Evolutionary conservation across 2,797 vertebrate genomes (phyloP), one percentile per base, ranked within the genome.

Genomic region (Ceryle rudis): DNA sequence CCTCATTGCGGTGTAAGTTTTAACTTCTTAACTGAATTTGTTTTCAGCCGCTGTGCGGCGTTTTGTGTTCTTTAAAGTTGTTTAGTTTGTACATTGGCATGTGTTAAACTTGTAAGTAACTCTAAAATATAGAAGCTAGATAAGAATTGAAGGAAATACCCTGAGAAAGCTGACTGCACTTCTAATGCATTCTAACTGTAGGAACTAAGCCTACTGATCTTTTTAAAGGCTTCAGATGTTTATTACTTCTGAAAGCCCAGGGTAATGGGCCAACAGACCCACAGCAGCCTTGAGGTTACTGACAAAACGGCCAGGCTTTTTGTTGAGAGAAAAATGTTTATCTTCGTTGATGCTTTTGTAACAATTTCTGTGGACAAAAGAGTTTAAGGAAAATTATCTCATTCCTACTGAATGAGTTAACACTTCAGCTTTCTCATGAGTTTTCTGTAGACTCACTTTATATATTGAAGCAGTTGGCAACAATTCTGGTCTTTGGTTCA

Each of bases 1-100:
- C 11, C 33, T 91, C 65, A 31, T 1, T 52, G 18, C 47, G 42
- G 7, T 39, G 3, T 21, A 31, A 69, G 26, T 69, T 74, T 66
- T 74, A 2, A 15, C 23, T 55, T 92, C 1, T 11, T 55, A 78
- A 47, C 1, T 0, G 10, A 20, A 42, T 77, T 74, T 71, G 26
- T 6, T 65, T 74, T 78, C 49, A 86, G 33, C 25, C 0, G 0
- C 51, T 42, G 11, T 14, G 8, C 0, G 0, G 29, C 39, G 10
- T 69, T 86, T 37, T 66, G 22, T 35, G 5, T 42, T 88, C 54
- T 69, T 60, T 35, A 22, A 23, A 3, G 3, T 51, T 3, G 4
- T 42, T 77, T 16, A 46, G 7, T 33, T 71, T 80, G 52, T 57
- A 14, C 4, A 4, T 9, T 61, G 54, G 37, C 5, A 20, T 19